Evolutionary conservation across 2,113 vertebrate genomes (phyloP), one percentile per base, ranked within the genome.

Genomic region (Tychaedon coryphoeus): DNA sequence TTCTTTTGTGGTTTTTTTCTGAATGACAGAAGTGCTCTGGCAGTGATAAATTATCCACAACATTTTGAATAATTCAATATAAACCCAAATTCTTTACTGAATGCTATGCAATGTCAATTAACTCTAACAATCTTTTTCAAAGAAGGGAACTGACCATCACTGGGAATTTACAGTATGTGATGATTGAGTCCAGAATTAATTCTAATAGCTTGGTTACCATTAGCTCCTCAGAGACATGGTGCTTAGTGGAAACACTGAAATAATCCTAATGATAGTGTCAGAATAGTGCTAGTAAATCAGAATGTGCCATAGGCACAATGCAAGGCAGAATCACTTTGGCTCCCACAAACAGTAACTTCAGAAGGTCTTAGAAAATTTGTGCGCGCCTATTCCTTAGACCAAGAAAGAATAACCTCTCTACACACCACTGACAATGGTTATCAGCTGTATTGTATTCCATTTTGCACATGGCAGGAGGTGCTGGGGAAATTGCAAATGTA

Each of bases 241-340:
- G 28, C 58, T 85, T 70, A 66, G 66, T 90, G 90, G 81, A 93
- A 96, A 94, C 42, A 67, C 54, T 92, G 84, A 86, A 95, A 91
- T 89, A 91, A 79, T 65, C 66, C 58, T 90, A 56, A 69, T 0
- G 50, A 86, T 57, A 86, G 74, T 57, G 26, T 51, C 3, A 29
- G 87, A 95, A 42, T 17, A 19, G 33, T 40, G 33, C 81, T 87
- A 92, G 42, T n/a, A 69, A 48, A 91, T 36, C 47, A 73, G 76
- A 80, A 74, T 26, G 31, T 86, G 81, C 82, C 80, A 45, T 45
- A 62, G 58, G 65, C 47, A 58, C 42, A 76, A 48, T 6, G 42
- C 24, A 50, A 58, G 58, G 70, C 29, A 17, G 66, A 78, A 61
- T 42, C 33, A 2, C 43, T 67, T 78, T 0, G 0, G 38, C 51